Percentiles rank a stretch among this genome's conserved stretches.
Conservation (phyloP, 2,797 vertebrate genomes). For the Numenius phaeopus region DNA sequence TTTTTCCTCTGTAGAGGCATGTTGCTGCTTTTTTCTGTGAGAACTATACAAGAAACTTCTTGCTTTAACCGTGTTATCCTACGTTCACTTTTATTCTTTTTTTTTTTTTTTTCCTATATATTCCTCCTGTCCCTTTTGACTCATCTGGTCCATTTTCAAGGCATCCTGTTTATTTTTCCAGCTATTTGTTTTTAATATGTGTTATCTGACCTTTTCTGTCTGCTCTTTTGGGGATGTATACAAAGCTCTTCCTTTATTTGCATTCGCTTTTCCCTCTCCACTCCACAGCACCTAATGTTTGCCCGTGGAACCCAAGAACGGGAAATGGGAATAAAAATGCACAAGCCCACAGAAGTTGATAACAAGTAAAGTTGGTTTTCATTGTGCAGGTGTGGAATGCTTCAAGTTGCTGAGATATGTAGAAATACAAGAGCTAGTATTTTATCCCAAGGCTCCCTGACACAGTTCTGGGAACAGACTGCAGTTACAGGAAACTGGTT, state of each 20-base stretch:
- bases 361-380: not conserved
- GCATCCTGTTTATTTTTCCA: slow-evolving; percentile 58
- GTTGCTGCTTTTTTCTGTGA: not conserved
- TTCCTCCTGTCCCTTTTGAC: slow-evolving; percentile 2
- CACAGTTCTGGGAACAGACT: not conserved
- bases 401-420: not conserved
- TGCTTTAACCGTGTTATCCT: not conserved
- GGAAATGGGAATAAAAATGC: not conserved
- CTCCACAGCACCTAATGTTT: not conserved
- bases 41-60: not conserved
- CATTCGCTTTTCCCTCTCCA: slow-evolving; percentile 6
- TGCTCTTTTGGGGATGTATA: slow-evolving; percentile 30
- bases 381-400: not conserved
- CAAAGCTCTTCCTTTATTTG: slow-evolving; percentile 50
- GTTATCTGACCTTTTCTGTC: slow-evolving; percentile 8
- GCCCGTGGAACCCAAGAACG: not conserved
- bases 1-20: slow-evolving; percentile 14
- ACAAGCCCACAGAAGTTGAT: not conserved
- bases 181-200: not conserved
- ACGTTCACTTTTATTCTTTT: not conserved
- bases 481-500: not conserved
- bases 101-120: not conserved
- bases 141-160: slow-evolving; percentile 5
- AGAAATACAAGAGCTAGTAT: not conserved
- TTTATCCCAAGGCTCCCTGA: not conserved